phyloP scores from a whole-genome alignment of 2,797 vertebrate genomes.

The Hapalemur alaotrensis region DNA sequence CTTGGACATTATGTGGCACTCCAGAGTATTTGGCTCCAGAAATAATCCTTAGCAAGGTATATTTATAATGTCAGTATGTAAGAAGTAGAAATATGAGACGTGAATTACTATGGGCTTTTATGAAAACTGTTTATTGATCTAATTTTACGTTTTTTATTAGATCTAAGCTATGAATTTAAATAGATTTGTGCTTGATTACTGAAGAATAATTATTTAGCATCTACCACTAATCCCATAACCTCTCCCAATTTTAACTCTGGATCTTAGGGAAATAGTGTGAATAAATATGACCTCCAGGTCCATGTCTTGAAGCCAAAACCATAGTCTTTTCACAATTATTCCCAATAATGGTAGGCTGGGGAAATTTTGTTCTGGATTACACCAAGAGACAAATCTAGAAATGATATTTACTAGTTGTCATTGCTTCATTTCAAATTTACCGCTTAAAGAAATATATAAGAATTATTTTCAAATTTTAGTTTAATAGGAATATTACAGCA shows the following conservation, averaged over 20 bases:
- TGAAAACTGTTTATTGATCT: not conserved
- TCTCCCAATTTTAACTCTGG: not conserved
- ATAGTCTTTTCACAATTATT: not conserved
- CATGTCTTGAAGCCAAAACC: slow-evolving; percentile 9
- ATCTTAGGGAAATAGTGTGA: not conserved
- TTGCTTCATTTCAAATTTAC: not conserved
- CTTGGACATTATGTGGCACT: slow-evolving; percentile 99
- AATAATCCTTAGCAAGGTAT: slow-evolving; percentile 99
- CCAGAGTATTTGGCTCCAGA: slow-evolving; percentile 99
- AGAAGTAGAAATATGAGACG: not conserved
- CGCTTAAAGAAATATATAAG: not conserved
- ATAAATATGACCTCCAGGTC: not conserved
- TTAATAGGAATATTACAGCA: not conserved
- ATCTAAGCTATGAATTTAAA: slow-evolving; percentile 31
- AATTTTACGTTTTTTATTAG: not conserved
- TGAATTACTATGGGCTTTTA: not conserved
- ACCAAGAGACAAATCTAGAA: not conserved
- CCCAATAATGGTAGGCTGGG: not conserved
- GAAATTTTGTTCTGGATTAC: not conserved
- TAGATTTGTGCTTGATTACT: not conserved
- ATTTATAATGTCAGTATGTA: not conserved
- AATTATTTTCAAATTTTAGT: not conserved
- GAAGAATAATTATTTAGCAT: not conserved
- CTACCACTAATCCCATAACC: not conserved
- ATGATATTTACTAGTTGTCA: not conserved